A percentile compares a stretch with the other conserved stretches of the same genome.
These are phyloP conservation scores for Reticulitermes speratus DNA, from an alignment of 1,140 invertebrate genomes.

Conservation along the genomic window DNA sequence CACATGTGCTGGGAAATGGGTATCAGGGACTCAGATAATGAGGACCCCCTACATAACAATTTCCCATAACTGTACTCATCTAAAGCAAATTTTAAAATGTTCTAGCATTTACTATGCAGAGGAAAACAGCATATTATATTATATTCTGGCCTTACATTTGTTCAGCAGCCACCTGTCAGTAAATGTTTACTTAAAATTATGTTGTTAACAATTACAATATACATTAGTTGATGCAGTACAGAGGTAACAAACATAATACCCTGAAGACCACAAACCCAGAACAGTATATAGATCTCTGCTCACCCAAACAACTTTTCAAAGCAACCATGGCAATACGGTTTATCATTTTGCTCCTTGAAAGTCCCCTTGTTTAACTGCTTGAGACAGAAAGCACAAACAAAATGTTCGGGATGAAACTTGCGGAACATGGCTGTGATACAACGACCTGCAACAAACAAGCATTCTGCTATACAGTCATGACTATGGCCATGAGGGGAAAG, in stretches of 20 bases:
- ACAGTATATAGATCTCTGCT: slow-evolving; percentile 38
- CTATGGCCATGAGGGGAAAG: background rate
- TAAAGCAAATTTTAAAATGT: background rate
- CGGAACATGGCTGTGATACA: slow-evolving; percentile 99
- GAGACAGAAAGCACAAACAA: slow-evolving; percentile 96
- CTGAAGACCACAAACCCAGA: background rate
- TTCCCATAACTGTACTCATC: background rate
- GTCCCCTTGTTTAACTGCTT: slow-evolving; percentile 97
- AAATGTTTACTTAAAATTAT: background rate
- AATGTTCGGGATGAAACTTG: slow-evolving; percentile 99
- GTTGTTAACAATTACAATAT: background rate
- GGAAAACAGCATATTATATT: background rate
- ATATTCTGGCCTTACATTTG: background rate
- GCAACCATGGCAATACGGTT: slow-evolving; percentile 96
- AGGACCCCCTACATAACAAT: too few relatives aligned
- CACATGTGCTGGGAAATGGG: too few relatives aligned
- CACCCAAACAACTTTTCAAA: slow-evolving; percentile 96
- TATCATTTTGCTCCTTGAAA: slow-evolving; percentile 97
- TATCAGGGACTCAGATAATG: too few relatives aligned
- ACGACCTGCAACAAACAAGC: slow-evolving; percentile 63
- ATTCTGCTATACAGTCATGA: slow-evolving; percentile 20
- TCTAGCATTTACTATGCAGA: background rate
- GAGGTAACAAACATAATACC: background rate
- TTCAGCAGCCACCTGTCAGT: slow-evolving; percentile 1
- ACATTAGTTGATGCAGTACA: background rate